phyloP scores from a whole-genome alignment of 2,888 invertebrate species.

The Pilophorus perplexus region DNA sequence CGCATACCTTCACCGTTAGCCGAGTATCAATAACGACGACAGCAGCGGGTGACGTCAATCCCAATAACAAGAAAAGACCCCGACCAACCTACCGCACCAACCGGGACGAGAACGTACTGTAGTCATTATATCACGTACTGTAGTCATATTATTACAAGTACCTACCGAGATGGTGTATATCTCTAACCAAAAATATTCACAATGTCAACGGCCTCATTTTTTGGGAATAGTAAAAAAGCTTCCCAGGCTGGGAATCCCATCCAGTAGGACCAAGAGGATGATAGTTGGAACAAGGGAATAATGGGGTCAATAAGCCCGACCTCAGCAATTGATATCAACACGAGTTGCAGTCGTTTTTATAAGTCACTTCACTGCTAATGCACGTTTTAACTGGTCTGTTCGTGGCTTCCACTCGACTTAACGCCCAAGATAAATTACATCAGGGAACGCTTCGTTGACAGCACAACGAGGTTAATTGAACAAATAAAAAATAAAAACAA shows the following conservation, averaged over 20 bases:
- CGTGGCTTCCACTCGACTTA: neutral
- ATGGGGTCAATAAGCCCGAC: constrained; percentile 31
- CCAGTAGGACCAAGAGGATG: neutral
- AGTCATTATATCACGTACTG: too few relatives aligned
- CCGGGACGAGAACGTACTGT: too few relatives aligned
- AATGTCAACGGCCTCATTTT: too few relatives aligned
- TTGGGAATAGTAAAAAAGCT: too few relatives aligned
- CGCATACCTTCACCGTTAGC: constrained; percentile 14
- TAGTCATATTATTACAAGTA: too few relatives aligned
- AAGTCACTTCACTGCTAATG: neutral
- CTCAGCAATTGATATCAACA: constrained; percentile 33
- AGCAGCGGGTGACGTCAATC: neutral
- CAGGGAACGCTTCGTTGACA: neutral
- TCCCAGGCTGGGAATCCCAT: too few relatives aligned
- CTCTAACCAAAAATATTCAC: too few relatives aligned
- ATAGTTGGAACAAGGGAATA: neutral
- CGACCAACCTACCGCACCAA: neutral
- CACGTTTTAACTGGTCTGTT: neutral
- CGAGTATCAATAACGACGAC: too few relatives aligned
- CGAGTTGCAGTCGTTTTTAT: constrained; percentile 17
- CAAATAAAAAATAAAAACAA: too few relatives aligned
- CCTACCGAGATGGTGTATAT: too few relatives aligned
- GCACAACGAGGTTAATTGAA: too few relatives aligned
- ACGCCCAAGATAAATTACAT: constrained; percentile 10
- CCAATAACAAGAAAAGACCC: neutral